Percentiles rank a stretch among this genome's conserved stretches.
Conservation (phyloP, 1,140 invertebrate genomes). For the Heterodera carotae region DNA sequence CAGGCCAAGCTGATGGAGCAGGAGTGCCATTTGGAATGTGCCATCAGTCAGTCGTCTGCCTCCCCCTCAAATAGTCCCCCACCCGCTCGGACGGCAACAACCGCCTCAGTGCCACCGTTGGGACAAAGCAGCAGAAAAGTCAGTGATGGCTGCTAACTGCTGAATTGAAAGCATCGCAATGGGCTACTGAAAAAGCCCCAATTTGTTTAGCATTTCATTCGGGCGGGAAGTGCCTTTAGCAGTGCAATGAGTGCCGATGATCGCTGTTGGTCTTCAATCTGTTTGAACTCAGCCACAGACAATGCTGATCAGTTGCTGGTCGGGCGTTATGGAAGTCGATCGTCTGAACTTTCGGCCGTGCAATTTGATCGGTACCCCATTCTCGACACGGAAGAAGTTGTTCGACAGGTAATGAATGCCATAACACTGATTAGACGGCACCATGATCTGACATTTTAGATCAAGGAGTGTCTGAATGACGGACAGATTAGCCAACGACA, state of each 20-base stretch:
- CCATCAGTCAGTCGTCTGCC: slow-evolving; percentile 68
- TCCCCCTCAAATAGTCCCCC: slow-evolving; percentile 30
- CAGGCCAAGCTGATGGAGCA: slow-evolving; percentile 43
- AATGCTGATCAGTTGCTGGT: slow-evolving; percentile 67
- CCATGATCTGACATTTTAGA: slow-evolving; percentile 20
- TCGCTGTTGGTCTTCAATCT: not conserved
- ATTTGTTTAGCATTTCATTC: slow-evolving; percentile 1
- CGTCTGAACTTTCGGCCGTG: slow-evolving; percentile 86
- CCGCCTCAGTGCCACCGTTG: not conserved
- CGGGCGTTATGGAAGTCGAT: slow-evolving; percentile 75
- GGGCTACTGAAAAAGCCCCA: too few relatives aligned
- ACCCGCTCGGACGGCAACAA: not conserved
- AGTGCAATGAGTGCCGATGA: slow-evolving; percentile 7
- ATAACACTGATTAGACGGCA: not conserved
- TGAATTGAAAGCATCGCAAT: slow-evolving; percentile 79
- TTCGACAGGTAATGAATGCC: slow-evolving; percentile 75
- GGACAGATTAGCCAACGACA: slow-evolving; percentile 97
- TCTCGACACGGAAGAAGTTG: slow-evolving; percentile 96
- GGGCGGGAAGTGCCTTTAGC: slow-evolving; percentile 3
- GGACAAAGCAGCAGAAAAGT: not conserved
- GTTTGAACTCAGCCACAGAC: not conserved
- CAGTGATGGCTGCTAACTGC: not conserved
- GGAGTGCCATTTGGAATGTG: slow-evolving; percentile 54
- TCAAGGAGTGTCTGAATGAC: slow-evolving; percentile 95
- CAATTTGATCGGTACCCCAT: slow-evolving; percentile 98